A percentile compares a stretch with the other conserved stretches of the same genome.
Conservation (phyloP, 2,797 vertebrate species). For the Austrolebias charrua region DNA sequence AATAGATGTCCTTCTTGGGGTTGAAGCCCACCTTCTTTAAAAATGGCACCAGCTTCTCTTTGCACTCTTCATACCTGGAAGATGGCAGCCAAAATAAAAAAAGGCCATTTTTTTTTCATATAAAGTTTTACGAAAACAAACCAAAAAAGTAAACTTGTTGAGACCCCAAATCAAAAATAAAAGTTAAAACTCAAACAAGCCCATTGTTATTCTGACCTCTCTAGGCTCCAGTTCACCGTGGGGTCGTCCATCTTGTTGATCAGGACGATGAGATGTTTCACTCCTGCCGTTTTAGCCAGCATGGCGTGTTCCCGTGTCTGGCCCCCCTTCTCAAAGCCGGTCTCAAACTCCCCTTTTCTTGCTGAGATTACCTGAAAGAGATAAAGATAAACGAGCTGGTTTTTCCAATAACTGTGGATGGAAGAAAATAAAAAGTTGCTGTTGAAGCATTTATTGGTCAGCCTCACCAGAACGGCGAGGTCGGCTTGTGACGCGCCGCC, state of each 20-base stretch:
- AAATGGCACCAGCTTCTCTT: conserved; percentile 99
- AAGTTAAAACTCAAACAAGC: neutral
- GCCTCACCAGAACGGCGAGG: conserved; percentile 94
- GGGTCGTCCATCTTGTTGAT: conserved; percentile 99
- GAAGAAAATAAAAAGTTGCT: too few relatives aligned
- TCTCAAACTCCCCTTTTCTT: conserved; percentile 98
- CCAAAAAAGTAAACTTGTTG: too few relatives aligned
- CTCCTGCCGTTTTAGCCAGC: conserved; percentile 98
- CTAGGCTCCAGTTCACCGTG: conserved; percentile 98
- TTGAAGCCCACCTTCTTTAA: conserved; percentile 99
- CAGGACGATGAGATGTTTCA: conserved; percentile 98
- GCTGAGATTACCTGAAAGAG: conserved; percentile 91
- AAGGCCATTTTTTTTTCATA: neutral
- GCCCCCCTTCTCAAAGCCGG: conserved; percentile 98
- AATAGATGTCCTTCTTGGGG: conserved; percentile 99
- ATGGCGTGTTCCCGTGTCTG: conserved; percentile 98
- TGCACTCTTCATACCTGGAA: conserved; percentile 96
- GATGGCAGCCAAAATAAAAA: neutral
- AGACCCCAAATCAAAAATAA: neutral
- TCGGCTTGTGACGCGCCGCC: conserved; percentile 98
- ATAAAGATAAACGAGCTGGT: too few relatives aligned
- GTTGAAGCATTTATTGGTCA: too few relatives aligned
- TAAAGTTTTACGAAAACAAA: too few relatives aligned
- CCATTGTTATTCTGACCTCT: conserved; percentile 72
- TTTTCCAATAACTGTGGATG: too few relatives aligned